Conservation (phyloP, 2,888 invertebrate species). For the Tiliacea aurago region DNA sequence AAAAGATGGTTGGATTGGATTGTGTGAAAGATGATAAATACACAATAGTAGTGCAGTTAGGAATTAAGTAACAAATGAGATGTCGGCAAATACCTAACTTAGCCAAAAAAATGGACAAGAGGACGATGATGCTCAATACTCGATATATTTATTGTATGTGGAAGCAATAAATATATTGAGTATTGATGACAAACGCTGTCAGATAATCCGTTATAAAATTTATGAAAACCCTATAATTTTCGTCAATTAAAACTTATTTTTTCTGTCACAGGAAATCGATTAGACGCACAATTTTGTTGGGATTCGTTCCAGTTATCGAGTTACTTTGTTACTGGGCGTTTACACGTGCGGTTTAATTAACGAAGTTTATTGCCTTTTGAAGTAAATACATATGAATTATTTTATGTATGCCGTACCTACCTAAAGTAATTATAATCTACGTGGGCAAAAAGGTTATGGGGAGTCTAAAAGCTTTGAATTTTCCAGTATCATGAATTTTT, state of each 20-base stretch:
- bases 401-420: too few relatives aligned
- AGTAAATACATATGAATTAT: too few relatives aligned
- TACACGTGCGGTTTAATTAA: conserved; percentile 19
- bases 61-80: neutral
- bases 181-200: too few relatives aligned
- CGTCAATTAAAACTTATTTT: neutral
- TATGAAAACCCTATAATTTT: neutral
- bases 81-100: neutral
- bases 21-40: neutral
- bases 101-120: neutral
- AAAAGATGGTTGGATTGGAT: neutral
- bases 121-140: too few relatives aligned
- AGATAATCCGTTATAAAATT: too few relatives aligned
- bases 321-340: conserved; percentile 17
- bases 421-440: too few relatives aligned
- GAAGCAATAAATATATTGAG: too few relatives aligned
- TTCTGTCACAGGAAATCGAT: conserved; percentile 38
- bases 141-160: too few relatives aligned
- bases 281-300: conserved; percentile 38
- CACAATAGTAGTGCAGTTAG: too few relatives aligned
- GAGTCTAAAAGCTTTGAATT: neutral
- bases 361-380: neutral
- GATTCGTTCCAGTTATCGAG: conserved; percentile 55
- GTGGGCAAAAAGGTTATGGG: neutral
- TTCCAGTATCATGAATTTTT: too few relatives aligned